phyloP scores from a whole-genome alignment of 2,797 vertebrate species.

The Ibycter americanus region DNA sequence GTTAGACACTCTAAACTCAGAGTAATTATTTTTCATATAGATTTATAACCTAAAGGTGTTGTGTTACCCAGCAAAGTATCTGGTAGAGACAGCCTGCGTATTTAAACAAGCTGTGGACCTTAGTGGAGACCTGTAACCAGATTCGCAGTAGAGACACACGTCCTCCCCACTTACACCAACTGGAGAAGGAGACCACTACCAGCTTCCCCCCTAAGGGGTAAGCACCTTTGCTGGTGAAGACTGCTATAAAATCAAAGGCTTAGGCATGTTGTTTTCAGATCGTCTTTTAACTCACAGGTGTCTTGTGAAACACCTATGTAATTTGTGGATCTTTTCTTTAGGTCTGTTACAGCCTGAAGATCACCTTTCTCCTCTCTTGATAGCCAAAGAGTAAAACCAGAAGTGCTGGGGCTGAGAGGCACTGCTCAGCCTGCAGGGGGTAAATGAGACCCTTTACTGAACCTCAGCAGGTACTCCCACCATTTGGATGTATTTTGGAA shows the following conservation, averaged over 20 bases:
- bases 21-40: background rate
- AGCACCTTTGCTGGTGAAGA: background rate
- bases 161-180: background rate
- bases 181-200: background rate
- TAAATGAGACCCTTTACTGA: rapidly evolving
- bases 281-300: background rate
- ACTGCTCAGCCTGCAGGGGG: background rate
- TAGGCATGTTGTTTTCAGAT: background rate
- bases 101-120: background rate
- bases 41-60: background rate
- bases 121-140: background rate
- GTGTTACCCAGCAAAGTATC: background rate
- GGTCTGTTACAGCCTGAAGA: background rate
- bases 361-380: background rate
- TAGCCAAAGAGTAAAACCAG: background rate
- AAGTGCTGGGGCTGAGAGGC: background rate
- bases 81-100: background rate
- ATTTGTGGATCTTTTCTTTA: background rate
- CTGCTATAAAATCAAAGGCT: background rate
- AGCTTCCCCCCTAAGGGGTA: rapidly evolving
- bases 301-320: background rate
- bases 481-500: background rate
- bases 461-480: background rate
- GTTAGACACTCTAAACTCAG: background rate
- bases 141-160: rapidly evolving